phyloP scores from a whole-genome alignment of 2,888 invertebrate species.

The Dermolepida albohirtum region DNA sequence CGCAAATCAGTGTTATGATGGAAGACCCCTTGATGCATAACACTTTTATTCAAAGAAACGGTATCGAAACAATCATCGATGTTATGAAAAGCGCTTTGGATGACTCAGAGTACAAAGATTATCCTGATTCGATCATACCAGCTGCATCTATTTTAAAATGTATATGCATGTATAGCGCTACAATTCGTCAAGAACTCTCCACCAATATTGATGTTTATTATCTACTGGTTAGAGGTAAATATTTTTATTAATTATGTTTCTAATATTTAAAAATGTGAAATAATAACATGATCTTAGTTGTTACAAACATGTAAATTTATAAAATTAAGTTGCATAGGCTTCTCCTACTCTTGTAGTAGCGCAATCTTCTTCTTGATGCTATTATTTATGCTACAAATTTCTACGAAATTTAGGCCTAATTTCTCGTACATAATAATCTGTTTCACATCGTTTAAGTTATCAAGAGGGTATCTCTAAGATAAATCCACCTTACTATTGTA shows the following conservation, averaged over 20 bases:
- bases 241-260: background rate
- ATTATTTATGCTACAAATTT: too few relatives aligned
- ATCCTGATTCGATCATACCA: conserved; percentile 69
- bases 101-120: conserved; percentile 66
- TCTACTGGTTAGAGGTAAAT: conserved; percentile 66
- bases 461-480: too few relatives aligned
- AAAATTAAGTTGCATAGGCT: too few relatives aligned
- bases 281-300: too few relatives aligned
- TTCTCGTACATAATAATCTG: too few relatives aligned
- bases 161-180: conserved; percentile 68
- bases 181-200: conserved; percentile 71
- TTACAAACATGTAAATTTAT: too few relatives aligned
- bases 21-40: conserved; percentile 73
- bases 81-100: conserved; percentile 65
- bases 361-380: too few relatives aligned
- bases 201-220: conserved; percentile 64
- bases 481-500: too few relatives aligned
- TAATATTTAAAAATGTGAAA: too few relatives aligned
- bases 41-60: conserved; percentile 70
- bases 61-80: conserved; percentile 67
- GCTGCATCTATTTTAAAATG: conserved; percentile 66
- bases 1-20: conserved; percentile 76
- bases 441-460: too few relatives aligned
- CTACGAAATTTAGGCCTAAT: too few relatives aligned
- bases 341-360: too few relatives aligned